These are phyloP conservation scores for Centropus unirufus DNA, from an alignment of 2,113 vertebrate species.

Conservation along the genomic window DNA sequence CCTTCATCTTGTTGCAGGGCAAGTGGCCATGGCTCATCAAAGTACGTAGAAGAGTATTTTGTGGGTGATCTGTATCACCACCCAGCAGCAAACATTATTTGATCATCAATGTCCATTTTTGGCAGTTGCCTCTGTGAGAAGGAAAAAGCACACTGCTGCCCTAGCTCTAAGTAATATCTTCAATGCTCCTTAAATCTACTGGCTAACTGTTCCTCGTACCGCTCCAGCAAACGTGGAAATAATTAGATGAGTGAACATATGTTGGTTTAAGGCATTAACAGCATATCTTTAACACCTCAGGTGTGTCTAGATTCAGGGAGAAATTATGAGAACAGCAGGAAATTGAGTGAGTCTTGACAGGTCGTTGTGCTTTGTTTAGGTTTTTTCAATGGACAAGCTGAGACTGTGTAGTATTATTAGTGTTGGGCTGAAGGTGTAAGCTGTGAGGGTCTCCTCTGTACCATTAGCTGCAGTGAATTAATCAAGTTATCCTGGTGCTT, in stretches of 20 bases:
- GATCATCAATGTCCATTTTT: neutral
- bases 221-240: neutral
- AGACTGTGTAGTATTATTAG: neutral
- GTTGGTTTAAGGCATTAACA: neutral
- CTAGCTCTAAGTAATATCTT: neutral
- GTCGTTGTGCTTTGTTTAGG: too few species aligned
- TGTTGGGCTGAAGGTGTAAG: neutral
- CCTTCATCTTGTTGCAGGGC: neutral
- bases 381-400: neutral
- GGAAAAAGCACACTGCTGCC: neutral
- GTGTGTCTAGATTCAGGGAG: neutral
- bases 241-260: neutral
- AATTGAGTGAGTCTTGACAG: neutral
- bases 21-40: accelerated
- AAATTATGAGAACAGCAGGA: neutral
- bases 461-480: neutral
- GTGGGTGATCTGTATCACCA: neutral
- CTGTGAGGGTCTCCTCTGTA: neutral
- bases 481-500: neutral
- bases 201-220: neutral
- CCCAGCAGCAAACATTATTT: neutral
- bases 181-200: neutral
- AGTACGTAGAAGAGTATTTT: neutral
- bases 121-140: neutral
- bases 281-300: neutral